These are phyloP conservation scores for Euplexia lucipara DNA, from an alignment of 2,888 invertebrate species.

Conservation along the genomic window DNA sequence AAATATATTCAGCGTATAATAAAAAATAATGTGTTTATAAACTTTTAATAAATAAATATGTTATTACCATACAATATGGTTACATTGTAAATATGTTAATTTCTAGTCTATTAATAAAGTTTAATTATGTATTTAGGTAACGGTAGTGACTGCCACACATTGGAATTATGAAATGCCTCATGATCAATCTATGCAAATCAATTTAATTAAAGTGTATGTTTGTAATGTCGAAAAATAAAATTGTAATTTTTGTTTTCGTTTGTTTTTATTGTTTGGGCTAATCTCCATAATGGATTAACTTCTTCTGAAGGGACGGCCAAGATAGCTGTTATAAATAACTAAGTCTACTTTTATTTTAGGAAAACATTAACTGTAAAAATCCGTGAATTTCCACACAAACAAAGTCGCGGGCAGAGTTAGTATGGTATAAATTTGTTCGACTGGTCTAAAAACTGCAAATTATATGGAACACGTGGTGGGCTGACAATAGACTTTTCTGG, in stretches of 20 bases:
- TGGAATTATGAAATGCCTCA: slow-evolving; percentile 17
- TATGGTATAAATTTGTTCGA: slow-evolving; percentile 8
- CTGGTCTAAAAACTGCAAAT: slow-evolving; percentile 11
- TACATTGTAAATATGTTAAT: slow-evolving; percentile 9
- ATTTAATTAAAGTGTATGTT: too few relatives aligned
- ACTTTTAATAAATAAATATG: slow-evolving; percentile 9
- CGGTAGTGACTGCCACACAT: slow-evolving; percentile 13
- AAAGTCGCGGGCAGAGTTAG: too few relatives aligned
- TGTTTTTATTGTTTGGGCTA: too few relatives aligned
- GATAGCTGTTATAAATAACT: too few relatives aligned
- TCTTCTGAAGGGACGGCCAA: too few relatives aligned
- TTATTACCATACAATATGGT: slow-evolving; percentile 3
- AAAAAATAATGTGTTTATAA: slow-evolving; percentile 40
- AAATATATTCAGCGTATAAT: slow-evolving; percentile 25
- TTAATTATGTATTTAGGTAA: slow-evolving; percentile 6
- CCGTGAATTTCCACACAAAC: too few relatives aligned
- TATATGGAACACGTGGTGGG: not conserved
- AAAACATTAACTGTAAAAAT: too few relatives aligned
- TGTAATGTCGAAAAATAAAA: too few relatives aligned
- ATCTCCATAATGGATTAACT: too few relatives aligned
- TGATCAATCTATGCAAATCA: too few relatives aligned
- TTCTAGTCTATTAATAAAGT: not conserved
- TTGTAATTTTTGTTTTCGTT: too few relatives aligned
- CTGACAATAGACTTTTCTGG: slow-evolving; percentile 23
- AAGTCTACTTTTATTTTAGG: too few relatives aligned